Conservation (phyloP, 2,113 vertebrate genomes). For the Phalacrocorax carbo region DNA sequence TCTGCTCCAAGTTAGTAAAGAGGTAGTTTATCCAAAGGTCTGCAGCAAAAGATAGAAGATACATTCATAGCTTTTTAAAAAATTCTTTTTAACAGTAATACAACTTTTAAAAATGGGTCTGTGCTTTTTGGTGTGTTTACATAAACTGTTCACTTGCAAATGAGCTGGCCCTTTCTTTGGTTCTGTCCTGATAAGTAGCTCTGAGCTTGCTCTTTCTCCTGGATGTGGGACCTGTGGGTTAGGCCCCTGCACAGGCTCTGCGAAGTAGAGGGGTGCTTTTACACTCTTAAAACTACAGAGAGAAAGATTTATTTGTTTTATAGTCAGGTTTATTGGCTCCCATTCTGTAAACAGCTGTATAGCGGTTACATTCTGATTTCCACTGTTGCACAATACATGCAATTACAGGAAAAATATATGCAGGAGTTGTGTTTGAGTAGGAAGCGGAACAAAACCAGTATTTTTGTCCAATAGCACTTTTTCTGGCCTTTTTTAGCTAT, state of each 20-base stretch:
- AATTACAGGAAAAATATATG: not conserved
- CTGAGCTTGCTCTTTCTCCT: not conserved
- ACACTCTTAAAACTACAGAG: not conserved
- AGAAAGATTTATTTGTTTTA: not conserved
- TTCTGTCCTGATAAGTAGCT: not conserved
- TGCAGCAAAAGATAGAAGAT: not conserved
- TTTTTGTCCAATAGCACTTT: not conserved
- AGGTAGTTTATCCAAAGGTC: not conserved
- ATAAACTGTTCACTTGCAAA: conserved; percentile 44
- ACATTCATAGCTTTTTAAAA: not conserved
- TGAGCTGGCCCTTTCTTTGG: not conserved
- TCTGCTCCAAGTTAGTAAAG: not conserved
- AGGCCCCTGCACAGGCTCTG: not conserved
- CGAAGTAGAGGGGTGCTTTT: not conserved
- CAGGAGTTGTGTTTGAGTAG: not conserved
- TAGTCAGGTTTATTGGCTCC: not conserved
- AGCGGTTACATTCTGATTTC: not conserved
- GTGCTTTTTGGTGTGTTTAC: not conserved
- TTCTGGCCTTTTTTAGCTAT: not conserved
- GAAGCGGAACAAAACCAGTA: not conserved
- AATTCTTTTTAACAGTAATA: not conserved
- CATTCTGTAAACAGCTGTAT: not conserved
- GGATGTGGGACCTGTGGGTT: not conserved
- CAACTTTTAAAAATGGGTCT: not conserved
- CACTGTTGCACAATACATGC: not conserved